Conservation (phyloP, 2,888 invertebrate species). For the Tolmerus cingulatus region DNA sequence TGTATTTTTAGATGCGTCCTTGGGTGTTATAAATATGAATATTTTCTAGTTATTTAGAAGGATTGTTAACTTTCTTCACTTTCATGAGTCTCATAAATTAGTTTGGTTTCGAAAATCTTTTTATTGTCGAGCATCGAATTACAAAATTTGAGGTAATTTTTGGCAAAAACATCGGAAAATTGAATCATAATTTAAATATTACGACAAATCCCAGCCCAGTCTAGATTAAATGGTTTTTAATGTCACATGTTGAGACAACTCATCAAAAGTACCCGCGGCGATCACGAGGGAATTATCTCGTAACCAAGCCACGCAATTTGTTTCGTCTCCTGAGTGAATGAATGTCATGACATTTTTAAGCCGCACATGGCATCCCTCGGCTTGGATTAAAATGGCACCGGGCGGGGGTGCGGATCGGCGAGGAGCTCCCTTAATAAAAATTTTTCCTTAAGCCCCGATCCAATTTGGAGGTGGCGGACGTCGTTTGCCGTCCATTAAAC, state of each 20-base stretch:
- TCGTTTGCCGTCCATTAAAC: conserved; percentile 32
- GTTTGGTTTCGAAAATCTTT: no score
- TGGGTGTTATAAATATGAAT: no score
- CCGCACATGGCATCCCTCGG: not conserved
- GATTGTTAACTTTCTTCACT: no score
- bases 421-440: not conserved
- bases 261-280: not conserved
- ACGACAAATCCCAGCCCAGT: not conserved
- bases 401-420: not conserved
- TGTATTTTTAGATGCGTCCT: no score
- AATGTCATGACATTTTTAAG: not conserved
- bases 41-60: no score
- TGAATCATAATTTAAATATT: not conserved
- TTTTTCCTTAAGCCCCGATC: not conserved
- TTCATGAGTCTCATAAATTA: no score
- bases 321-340: not conserved
- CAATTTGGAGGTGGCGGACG: conserved; percentile 23
- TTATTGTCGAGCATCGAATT: no score
- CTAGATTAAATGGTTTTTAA: not conserved
- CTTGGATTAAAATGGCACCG: not conserved
- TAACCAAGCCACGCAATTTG: not conserved
- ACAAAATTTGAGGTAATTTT: no score
- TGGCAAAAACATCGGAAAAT: no score
- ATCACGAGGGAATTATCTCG: not conserved
- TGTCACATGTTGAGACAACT: not conserved